Evolutionary conservation across 2,888 invertebrate species (phyloP).

Genomic region (Meghimatium bilineatum): DNA sequence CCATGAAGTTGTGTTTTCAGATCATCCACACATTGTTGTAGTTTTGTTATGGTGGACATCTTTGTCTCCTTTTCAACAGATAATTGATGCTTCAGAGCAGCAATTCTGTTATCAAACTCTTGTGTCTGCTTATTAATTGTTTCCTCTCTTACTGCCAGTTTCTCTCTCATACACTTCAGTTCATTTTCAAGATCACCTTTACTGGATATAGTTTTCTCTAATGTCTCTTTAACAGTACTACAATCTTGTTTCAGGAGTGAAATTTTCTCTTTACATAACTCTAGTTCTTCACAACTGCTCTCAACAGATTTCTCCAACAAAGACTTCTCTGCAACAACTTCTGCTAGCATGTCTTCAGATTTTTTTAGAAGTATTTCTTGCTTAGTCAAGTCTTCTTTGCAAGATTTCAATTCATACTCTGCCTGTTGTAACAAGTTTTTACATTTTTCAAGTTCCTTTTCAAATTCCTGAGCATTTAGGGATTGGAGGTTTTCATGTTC

Average conservation of each 20-base stretch:
- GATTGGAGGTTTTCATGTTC: not conserved
- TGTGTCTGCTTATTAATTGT: not conserved
- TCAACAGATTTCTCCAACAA: not conserved
- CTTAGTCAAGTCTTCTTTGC: conserved; percentile 15
- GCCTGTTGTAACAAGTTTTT: not conserved
- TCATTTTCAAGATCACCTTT: conserved; percentile 11
- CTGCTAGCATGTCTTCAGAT: not conserved
- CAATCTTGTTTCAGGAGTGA: not conserved
- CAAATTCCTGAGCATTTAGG: not conserved
- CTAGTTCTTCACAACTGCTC: not conserved
- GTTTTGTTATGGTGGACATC: not conserved
- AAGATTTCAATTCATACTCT: not conserved
- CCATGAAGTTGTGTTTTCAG: not conserved
- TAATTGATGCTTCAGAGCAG: not conserved
- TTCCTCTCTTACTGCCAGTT: not conserved
- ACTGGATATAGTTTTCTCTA: not conserved
- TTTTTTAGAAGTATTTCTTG: not conserved
- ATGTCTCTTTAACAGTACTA: not conserved
- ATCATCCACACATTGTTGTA: conserved; percentile 12
- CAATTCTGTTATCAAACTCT: not conserved
- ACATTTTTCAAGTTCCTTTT: not conserved
- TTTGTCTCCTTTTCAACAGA: conserved; percentile 19
- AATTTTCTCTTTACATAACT: conserved; percentile 13
- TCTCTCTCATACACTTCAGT: not conserved
- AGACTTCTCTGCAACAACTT: not conserved